Evolutionary conservation across 1,140 invertebrate species (phyloP).

Genomic region (Drosophila quadrilineata): DNA sequence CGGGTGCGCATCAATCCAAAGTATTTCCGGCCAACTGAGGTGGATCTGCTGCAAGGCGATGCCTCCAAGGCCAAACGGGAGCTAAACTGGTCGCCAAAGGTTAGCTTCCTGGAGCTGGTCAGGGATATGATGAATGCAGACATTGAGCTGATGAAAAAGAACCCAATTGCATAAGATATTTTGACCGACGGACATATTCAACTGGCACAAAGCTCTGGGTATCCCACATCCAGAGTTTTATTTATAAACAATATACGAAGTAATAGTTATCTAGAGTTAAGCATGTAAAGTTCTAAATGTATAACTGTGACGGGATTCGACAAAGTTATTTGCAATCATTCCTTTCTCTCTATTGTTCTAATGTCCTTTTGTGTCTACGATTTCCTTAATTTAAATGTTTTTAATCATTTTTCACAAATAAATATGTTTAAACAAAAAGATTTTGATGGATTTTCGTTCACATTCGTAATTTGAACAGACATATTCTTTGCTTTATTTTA

Average conservation of each 20-base stretch:
- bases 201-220: constrained; percentile 67
- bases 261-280: constrained; percentile 46
- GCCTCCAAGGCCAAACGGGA: constrained; percentile 92
- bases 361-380: constrained; percentile 28
- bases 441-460: neutral
- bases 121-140: constrained; percentile 98
- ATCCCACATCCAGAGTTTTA: constrained; percentile 18
- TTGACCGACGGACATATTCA: constrained; percentile 17
- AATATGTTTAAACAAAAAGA: constrained; percentile 31
- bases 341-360: constrained; percentile 41
- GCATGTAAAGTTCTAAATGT: constrained; percentile 43
- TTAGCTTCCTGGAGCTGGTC: constrained; percentile 93
- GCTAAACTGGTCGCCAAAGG: constrained; percentile 93
- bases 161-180: constrained; percentile 88
- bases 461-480: constrained; percentile 6
- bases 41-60: constrained; percentile 95
- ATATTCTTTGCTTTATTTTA: constrained; percentile 15
- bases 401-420: constrained; percentile 55
- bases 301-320: constrained; percentile 34
- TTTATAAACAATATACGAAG: constrained; percentile 30
- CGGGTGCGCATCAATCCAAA: constrained; percentile 96
- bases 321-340: constrained; percentile 70
- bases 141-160: constrained; percentile 94
- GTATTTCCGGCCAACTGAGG: constrained; percentile 98
- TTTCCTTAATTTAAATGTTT: constrained; percentile 29